These are phyloP conservation scores for Smittia aterrima DNA, from an alignment of 2,888 invertebrate genomes.

Conservation along the genomic window DNA sequence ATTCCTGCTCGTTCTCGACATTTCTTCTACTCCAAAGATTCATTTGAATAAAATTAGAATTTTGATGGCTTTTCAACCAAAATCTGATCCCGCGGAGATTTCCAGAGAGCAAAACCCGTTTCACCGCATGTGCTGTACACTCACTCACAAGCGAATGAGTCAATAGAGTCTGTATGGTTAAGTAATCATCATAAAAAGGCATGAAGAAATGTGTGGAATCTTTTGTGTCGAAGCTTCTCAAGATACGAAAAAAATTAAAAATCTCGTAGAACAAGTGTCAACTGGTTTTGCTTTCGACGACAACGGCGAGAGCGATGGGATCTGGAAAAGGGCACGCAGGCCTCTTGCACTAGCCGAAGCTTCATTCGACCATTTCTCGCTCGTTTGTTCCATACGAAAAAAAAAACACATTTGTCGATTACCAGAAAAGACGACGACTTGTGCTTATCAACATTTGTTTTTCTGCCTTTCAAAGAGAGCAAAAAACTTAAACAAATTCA, in stretches of 20 bases:
- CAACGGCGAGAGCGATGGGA: neutral
- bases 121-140: neutral
- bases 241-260: constrained; percentile 15
- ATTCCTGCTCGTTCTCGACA: neutral
- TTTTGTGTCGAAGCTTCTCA: constrained; percentile 16
- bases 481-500: neutral
- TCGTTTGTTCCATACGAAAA: neutral
- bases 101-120: constrained; percentile 13
- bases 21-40: neutral
- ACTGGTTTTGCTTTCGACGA: constrained; percentile 27
- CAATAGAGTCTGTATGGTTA: constrained; percentile 36
- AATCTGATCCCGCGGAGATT: constrained; percentile 8
- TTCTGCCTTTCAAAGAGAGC: neutral
- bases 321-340: constrained; percentile 18
- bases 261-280: constrained; percentile 38
- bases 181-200: constrained; percentile 38
- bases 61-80: neutral
- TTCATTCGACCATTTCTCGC: neutral
- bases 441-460: neutral
- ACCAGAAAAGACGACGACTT: neutral
- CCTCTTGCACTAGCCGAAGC: neutral
- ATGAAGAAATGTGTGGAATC: constrained; percentile 23
- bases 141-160: neutral
- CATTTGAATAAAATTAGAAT: constrained; percentile 9
- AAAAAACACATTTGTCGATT: neutral